Evolutionary conservation across 2,113 vertebrate genomes (phyloP).

Genomic region (Myocastor coypus): DNA sequence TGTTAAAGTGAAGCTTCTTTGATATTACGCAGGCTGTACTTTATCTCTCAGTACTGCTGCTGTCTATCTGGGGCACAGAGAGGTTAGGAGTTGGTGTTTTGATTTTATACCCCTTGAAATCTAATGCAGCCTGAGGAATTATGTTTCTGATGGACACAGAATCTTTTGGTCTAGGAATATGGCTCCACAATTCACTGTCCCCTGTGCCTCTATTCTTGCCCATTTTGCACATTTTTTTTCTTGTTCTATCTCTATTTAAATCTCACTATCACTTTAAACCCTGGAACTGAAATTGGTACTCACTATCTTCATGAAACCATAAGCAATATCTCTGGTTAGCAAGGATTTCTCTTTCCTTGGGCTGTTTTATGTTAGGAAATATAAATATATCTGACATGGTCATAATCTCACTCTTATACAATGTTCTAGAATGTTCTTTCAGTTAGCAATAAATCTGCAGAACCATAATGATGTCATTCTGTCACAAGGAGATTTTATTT

Average conservation of each 20-base stretch:
- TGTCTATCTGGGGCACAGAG: background rate
- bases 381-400: too few relatives aligned
- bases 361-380: background rate
- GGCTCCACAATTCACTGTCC: background rate
- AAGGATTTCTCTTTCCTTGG: background rate
- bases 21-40: rapidly evolving
- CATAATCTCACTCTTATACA: too few relatives aligned
- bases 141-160: background rate
- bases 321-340: background rate
- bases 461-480: background rate
- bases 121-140: background rate
- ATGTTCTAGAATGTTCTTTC: background rate
- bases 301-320: background rate
- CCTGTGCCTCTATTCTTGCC: background rate
- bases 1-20: background rate
- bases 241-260: background rate
- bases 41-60: background rate
- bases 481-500: background rate
- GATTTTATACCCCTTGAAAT: background rate
- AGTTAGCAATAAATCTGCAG: background rate
- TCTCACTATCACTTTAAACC: background rate
- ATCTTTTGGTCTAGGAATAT: background rate
- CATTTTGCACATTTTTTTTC: background rate
- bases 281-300: background rate
- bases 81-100: background rate